phyloP scores from a whole-genome alignment of 2,113 vertebrate species.

The Halcyon malimbica region DNA sequence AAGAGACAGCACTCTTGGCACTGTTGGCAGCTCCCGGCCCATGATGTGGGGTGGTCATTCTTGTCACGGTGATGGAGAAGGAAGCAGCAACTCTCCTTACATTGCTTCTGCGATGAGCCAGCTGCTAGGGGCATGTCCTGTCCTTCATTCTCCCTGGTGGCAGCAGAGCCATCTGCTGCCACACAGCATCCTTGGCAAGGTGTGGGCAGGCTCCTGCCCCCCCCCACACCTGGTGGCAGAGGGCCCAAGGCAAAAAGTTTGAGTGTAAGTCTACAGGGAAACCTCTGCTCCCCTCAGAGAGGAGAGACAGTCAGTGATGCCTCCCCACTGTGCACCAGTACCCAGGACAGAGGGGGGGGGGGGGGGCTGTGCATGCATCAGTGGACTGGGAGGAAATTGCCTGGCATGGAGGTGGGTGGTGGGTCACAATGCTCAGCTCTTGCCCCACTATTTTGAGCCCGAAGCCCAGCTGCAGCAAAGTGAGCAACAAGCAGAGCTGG shows the following conservation, averaged over 20 bases:
- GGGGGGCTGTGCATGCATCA: accelerated
- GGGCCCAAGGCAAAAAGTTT: background rate
- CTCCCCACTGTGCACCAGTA: accelerated
- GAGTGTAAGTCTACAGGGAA: background rate
- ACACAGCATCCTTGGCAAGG: background rate
- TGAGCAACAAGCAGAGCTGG: accelerated
- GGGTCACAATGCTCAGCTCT: background rate
- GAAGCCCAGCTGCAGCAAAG: background rate
- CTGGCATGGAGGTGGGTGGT: background rate
- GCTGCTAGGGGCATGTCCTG: background rate
- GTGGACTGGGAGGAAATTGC: background rate
- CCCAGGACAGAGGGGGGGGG: background rate
- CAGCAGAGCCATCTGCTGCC: background rate
- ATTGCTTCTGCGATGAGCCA: background rate
- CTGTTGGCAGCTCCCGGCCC: accelerated
- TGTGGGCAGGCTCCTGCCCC: background rate
- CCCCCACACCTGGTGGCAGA: background rate
- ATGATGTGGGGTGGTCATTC: background rate
- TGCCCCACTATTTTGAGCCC: accelerated
- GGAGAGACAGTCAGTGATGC: background rate
- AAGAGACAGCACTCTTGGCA: background rate
- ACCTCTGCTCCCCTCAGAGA: background rate
- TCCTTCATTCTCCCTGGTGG: background rate
- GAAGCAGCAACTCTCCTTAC: background rate
- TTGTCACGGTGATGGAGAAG: background rate